Evolutionary conservation across 2,113 vertebrate species (phyloP).

Genomic region (Nerophis ophidion): DNA sequence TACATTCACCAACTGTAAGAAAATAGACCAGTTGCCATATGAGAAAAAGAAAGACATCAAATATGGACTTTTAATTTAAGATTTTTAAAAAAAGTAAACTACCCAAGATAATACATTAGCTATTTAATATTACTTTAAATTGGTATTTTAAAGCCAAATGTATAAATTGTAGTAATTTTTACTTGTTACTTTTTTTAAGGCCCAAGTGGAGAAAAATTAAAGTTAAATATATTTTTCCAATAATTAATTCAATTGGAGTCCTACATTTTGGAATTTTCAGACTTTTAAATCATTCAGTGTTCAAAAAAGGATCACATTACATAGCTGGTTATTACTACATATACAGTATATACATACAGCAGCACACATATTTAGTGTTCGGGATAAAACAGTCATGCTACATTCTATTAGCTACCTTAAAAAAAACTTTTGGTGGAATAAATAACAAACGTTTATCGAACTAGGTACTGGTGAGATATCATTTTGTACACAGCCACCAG

Average conservation of each 20-base stretch:
- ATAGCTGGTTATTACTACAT: not conserved
- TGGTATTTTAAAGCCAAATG: not conserved
- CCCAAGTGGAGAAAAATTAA: not conserved
- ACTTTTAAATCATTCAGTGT: no score
- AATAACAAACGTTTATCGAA: not conserved
- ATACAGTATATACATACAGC: not conserved
- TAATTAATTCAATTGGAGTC: no score
- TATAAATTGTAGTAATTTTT: not conserved
- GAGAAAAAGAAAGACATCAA: slow-evolving; percentile 5
- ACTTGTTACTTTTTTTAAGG: not conserved
- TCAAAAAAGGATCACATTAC: not conserved
- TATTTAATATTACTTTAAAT: no score
- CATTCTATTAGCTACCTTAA: not conserved
- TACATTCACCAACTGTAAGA: slow-evolving; percentile 14
- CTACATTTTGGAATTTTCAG: no score
- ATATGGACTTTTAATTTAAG: no score
- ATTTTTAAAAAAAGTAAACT: slow-evolving; percentile 8
- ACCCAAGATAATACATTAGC: not conserved
- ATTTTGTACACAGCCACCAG: no score
- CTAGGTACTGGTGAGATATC: no score
- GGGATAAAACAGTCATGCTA: not conserved
- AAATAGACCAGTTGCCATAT: slow-evolving; percentile 1
- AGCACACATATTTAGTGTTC: not conserved
- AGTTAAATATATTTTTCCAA: no score
- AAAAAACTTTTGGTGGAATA: not conserved